Evolutionary conservation across 1,140 invertebrate genomes (phyloP).

Genomic region (Myzus persicae): DNA sequence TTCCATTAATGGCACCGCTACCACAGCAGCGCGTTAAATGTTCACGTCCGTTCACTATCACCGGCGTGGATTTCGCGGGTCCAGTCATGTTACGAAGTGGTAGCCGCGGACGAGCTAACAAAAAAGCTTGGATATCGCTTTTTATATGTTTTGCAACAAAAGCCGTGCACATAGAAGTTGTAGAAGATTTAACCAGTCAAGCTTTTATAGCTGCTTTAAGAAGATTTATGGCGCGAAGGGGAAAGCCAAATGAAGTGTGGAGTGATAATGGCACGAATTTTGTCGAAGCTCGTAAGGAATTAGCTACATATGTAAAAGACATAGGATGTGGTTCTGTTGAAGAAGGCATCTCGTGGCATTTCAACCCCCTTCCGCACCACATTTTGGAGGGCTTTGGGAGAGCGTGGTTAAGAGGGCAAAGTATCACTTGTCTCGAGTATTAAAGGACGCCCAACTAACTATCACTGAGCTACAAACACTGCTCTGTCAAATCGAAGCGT

Average conservation of each 20-base stretch:
- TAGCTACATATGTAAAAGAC: neutral
- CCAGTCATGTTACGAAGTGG: neutral
- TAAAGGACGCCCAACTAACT: conserved; percentile 59
- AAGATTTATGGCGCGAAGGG: conserved; percentile 63
- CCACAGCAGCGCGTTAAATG: neutral
- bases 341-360: neutral
- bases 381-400: conserved; percentile 59
- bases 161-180: conserved; percentile 64
- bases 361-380: conserved; percentile 51
- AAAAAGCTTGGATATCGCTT: conserved; percentile 64
- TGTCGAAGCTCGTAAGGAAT: neutral
- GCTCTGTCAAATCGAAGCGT: neutral
- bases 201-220: conserved; percentile 62
- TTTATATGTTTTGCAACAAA: conserved; percentile 64
- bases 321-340: neutral
- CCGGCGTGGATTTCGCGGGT: conserved; percentile 37
- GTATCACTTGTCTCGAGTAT: conserved; percentile 60
- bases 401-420: conserved; percentile 62
- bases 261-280: conserved; percentile 59
- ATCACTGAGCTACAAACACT: conserved; percentile 27
- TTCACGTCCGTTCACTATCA: neutral
- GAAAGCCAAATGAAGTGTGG: conserved; percentile 63
- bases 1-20: conserved; percentile 3
- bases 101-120: neutral
- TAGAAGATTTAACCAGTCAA: no score